Conservation (phyloP, 2,113 vertebrate genomes). For the Siphamia tubifer region DNA sequence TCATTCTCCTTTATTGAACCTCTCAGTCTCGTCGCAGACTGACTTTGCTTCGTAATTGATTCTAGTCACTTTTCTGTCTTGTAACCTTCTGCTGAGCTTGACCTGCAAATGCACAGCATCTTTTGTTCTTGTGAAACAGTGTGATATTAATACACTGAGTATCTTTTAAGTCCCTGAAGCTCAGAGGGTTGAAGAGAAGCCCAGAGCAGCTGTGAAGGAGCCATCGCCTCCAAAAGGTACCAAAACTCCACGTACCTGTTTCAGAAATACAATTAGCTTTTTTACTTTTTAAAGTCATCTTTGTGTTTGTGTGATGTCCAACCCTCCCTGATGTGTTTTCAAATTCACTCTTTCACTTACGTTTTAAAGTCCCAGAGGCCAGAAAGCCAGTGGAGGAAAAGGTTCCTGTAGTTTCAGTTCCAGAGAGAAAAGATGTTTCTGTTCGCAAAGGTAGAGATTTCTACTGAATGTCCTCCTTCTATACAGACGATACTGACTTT, state of each 20-base stretch:
- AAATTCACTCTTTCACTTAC: slow-evolving; percentile 14
- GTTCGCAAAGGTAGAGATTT: slow-evolving; percentile 82
- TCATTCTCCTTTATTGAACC: background rate
- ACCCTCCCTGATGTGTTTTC: background rate
- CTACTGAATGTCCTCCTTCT: background rate
- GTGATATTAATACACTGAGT: slow-evolving; percentile 47
- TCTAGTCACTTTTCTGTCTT: background rate
- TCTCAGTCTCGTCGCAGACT: background rate
- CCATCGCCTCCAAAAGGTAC: slow-evolving; percentile 70
- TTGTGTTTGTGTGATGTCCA: background rate
- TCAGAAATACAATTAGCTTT: background rate
- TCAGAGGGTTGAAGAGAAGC: slow-evolving; percentile 52
- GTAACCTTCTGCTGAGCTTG: background rate
- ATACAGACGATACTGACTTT: background rate
- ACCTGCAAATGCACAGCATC: background rate
- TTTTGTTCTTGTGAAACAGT: background rate
- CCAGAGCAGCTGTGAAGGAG: slow-evolving; percentile 31
- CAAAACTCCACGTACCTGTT: background rate
- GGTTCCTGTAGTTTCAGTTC: slow-evolving; percentile 67
- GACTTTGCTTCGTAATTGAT: background rate
- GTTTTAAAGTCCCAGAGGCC: slow-evolving; percentile 61
- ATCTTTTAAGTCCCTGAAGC: slow-evolving; percentile 68
- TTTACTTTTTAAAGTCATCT: background rate
- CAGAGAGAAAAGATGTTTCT: slow-evolving; percentile 81
- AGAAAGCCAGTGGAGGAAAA: slow-evolving; percentile 78